phyloP scores from a whole-genome alignment of 1,140 invertebrate genomes.

The Carposina sasakii region DNA sequence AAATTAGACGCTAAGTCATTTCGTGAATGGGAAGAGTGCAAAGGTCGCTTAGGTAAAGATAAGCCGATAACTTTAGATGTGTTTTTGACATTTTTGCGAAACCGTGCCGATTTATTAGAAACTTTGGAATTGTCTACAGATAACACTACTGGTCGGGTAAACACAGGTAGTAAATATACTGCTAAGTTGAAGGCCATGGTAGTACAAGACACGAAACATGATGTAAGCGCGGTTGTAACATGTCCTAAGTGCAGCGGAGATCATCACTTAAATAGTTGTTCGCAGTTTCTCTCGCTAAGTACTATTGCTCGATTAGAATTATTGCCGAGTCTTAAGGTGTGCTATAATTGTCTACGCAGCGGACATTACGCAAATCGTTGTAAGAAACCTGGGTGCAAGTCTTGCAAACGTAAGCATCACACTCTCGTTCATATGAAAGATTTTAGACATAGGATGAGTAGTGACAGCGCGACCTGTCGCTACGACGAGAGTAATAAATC shows the following conservation, averaged over 20 bases:
- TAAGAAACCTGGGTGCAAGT: not conserved
- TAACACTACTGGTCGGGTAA: not conserved
- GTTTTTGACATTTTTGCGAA: not conserved
- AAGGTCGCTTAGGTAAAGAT: not conserved
- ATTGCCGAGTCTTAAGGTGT: slow-evolving; percentile 1
- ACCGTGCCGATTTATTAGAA: slow-evolving; percentile 4
- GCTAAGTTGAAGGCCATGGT: not conserved
- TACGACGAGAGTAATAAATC: not conserved
- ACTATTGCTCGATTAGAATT: not conserved
- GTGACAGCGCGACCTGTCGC: too few relatives aligned
- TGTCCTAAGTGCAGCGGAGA: slow-evolving; percentile 4
- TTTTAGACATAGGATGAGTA: not conserved
- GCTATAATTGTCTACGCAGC: slow-evolving; percentile 1
- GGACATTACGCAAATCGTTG: slow-evolving; percentile 5
- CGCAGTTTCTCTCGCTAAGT: slow-evolving; percentile 2
- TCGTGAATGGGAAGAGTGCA: slow-evolving; percentile 1
- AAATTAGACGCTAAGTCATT: slow-evolving; percentile 1
- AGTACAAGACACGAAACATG: too few relatives aligned
- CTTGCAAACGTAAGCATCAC: slow-evolving; percentile 2
- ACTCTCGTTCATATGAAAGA: not conserved
- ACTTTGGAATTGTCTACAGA: not conserved
- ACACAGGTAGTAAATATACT: not conserved
- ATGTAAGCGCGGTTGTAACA: not conserved
- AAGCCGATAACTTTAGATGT: not conserved
- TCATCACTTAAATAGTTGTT: not conserved